Evolutionary conservation across 2,113 vertebrate genomes (phyloP), one percentile per base, ranked within the genome.

Genomic region (Nicator chloris): DNA sequence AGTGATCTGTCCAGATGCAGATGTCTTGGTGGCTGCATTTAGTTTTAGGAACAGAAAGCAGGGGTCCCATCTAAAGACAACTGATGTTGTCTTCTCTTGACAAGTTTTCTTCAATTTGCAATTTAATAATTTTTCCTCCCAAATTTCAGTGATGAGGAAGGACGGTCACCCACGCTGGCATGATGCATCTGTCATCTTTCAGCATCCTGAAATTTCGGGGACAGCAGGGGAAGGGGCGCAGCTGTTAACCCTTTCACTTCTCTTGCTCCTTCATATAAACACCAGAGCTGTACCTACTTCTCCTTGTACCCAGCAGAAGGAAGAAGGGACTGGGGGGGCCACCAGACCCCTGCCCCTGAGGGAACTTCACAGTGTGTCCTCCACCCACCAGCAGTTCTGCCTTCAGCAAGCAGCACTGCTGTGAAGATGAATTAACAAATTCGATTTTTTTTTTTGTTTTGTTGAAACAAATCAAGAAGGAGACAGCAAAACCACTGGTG

Each of bases 1-100:
- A 94, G 39, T 40, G 75, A 91, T 91, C 90, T 86, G 82, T 78
- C 85, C 88, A 92, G 93, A 91, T 94, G 79, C 60, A 86, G 79
- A 91, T 81, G 90, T 95, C 91, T 89, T 92, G 45, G 54, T 91
- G 59, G 68, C 49, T 95, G 89, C 75, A 47, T 63, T 94, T 77
- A 86, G 31, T 90, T 85, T 77, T 82, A 72, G 73, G 47, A 86
- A n/a, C 13, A 40, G 86, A 73, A 93, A 94, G 59, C 82, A 89
- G 35, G 63, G 81, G 77, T 87, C 63, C 71, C 39, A 57, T 77
- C 71, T 86, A 80, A 86, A 4, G 50, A 94, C 87, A 96, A 81
- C 59, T 61, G 63, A 93, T 80, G 90, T 59, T 83, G 71, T 79
- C 85, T 92, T 80, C n/a, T 66, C 42, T 40, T 96, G 95, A 95